Evolutionary conservation across 2,113 vertebrate species (phyloP).

Genomic region (Opisthocomus hoazin): DNA sequence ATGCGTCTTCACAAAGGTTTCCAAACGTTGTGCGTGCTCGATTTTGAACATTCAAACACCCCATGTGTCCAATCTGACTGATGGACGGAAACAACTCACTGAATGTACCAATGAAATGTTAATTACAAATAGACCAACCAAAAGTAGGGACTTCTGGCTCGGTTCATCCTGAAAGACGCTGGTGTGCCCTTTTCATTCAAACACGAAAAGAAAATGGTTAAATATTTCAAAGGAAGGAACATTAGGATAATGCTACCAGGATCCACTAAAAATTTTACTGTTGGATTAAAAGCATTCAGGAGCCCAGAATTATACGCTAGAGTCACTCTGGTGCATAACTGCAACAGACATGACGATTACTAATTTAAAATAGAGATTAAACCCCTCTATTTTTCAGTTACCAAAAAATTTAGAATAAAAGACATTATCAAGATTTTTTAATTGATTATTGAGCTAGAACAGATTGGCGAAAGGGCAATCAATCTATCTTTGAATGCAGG

Average conservation of each 20-base stretch:
- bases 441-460: background rate
- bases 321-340: background rate
- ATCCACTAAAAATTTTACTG: background rate
- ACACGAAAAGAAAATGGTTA: background rate
- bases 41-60: background rate
- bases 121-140: background rate
- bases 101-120: background rate
- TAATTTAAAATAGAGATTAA: background rate
- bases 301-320: background rate
- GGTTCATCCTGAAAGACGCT: background rate
- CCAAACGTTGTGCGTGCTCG: rapidly evolving
- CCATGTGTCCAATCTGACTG: background rate
- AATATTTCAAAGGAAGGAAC: background rate
- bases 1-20: background rate
- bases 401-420: background rate
- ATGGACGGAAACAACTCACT: background rate
- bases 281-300: background rate
- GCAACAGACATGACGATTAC: background rate
- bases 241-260: background rate
- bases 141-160: background rate
- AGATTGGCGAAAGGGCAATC: background rate
- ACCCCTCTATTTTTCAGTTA: background rate
- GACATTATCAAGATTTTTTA: background rate
- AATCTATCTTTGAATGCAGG: background rate
- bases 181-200: background rate